Base-by-base conservation (phyloP, 2,113 vertebrate genomes). In the Lathamus discolor region DNA sequence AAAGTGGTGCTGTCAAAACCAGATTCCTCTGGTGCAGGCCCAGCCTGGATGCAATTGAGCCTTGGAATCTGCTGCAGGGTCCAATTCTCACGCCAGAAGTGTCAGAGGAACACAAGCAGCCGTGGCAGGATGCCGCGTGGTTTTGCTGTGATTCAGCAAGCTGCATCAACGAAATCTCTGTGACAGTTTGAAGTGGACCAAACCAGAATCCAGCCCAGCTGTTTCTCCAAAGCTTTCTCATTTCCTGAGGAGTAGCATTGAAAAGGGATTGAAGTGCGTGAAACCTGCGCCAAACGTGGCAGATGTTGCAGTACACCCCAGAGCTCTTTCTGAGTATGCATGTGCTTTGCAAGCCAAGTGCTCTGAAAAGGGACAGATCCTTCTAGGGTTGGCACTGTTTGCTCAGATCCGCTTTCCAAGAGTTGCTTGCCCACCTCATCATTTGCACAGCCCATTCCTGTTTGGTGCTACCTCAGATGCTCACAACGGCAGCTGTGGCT, bases 161-260 rank as follows among this genome's bases (percentile, higher is more conserved):
- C 54, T 19, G 2, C 69, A 24, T 4, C 6, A 67, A 73, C 46
- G 66, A 76, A 82, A 57, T 17, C 16, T 28, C 15, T 3, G 17
- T 24, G 48, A 13, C 1, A 3, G 13, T 62, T 31, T 74, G 81
- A 41, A 74, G 49, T 4, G 51, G 31, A 51, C 61, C 73, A 15
- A 69, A n/a, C 20, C 80, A 62, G 55, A 57, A 37, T 13, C 49
- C 83, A 86, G 27, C 5, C 35, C 0, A 0, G 20, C 8, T 77
- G 89, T n/a, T 91, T 73, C 44, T 17, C 69, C 74, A 70, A 39
- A 81, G 83, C 77, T 95, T 64, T 88, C 61, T 78, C 51, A 72
- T 94, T 92, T 94, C 95, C 87, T 94, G 93, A 93, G 82, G 84
- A 84, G 64, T 25, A 6, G 31, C 83, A 63, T 51, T 69, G 84